A percentile compares a stretch with the other conserved stretches of the same genome.
Conservation (phyloP, 2,888 invertebrate genomes). For the Rosalia funebris region DNA sequence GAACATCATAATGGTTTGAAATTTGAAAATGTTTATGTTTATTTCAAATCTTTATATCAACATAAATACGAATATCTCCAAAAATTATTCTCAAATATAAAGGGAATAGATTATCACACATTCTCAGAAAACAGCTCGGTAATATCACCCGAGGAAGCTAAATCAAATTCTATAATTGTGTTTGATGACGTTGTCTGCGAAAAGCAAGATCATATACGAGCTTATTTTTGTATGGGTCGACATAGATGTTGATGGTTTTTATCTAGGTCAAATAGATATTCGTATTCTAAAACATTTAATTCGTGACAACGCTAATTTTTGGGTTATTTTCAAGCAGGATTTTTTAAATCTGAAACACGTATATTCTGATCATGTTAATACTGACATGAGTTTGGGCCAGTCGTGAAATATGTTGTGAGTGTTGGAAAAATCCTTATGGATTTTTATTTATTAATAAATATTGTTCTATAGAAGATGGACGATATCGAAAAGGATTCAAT, state of each 20-base stretch:
- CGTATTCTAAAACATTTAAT: constrained; percentile 8
- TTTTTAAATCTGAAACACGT: constrained; percentile 16
- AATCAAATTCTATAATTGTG: constrained; percentile 55
- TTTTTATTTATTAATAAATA: constrained; percentile 19
- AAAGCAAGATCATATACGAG: constrained; percentile 49
- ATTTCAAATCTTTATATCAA: constrained; percentile 46
- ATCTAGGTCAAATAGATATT: constrained; percentile 6
- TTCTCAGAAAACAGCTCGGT: constrained; percentile 42
- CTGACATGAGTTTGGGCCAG: constrained; percentile 15
- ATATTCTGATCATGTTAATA: constrained; percentile 21
- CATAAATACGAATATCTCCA: constrained; percentile 49
- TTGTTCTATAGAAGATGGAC: constrained; percentile 7
- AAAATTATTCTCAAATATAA: constrained; percentile 40
- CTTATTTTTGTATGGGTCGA: constrained; percentile 46
- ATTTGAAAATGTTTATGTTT: constrained; percentile 58
- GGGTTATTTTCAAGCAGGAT: constrained; percentile 8
- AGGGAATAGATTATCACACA: constrained; percentile 44
- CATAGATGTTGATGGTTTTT: constrained; percentile 12
- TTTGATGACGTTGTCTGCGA: constrained; percentile 59
- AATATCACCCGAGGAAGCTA: constrained; percentile 42
- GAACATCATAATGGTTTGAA: constrained; percentile 52
- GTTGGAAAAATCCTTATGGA: constrained; percentile 20
- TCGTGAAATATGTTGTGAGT: constrained; percentile 14
- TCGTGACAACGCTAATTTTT: constrained; percentile 1
- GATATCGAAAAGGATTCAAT: constrained; percentile 22